A percentile compares a stretch with the other conserved stretches of the same genome.
Evolutionary conservation across 1,140 invertebrate genomes (phyloP).

Genomic region (Drosophila kurseongensis): DNA sequence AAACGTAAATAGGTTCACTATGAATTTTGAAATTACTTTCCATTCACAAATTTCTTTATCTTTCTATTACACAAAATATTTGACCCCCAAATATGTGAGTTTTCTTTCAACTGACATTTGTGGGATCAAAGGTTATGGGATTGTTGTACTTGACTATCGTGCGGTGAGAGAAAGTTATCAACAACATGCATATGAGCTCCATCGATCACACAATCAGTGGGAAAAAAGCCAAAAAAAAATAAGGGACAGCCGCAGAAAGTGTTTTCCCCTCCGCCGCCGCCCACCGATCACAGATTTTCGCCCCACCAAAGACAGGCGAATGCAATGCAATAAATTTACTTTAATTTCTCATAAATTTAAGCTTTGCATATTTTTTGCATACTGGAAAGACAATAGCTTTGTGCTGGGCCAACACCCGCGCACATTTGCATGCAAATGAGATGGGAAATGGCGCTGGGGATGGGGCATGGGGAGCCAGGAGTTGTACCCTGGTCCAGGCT

Average conservation of each 20-base stretch:
- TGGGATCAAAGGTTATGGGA: slow-evolving; percentile 33
- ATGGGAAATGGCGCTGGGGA: slow-evolving; percentile 21
- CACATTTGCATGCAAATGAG: slow-evolving; percentile 82
- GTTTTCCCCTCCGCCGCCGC: slow-evolving; percentile 38
- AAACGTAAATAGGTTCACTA: too few species aligned
- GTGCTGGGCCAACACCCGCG: slow-evolving; percentile 77
- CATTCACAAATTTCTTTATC: too few species aligned
- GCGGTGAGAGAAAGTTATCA: slow-evolving; percentile 68
- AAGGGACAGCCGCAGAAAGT: slow-evolving; percentile 71
- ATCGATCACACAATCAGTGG: slow-evolving; percentile 73
- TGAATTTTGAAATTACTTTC: too few species aligned
- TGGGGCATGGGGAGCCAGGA: slow-evolving; percentile 27
- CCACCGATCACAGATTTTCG: slow-evolving; percentile 32
- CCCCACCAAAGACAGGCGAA: slow-evolving; percentile 41
- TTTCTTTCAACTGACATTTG: slow-evolving; percentile 3
- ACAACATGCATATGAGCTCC: slow-evolving; percentile 51
- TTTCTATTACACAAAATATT: too few species aligned
- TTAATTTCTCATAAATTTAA: slow-evolving; percentile 82
- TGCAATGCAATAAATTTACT: slow-evolving; percentile 80
- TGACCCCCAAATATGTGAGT: neutral
- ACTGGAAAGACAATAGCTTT: slow-evolving; percentile 74
- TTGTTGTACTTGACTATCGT: slow-evolving; percentile 20
- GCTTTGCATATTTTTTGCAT: slow-evolving; percentile 77
- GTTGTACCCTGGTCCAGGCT: slow-evolving; percentile 27
- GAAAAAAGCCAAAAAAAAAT: slow-evolving; percentile 11